phyloP scores from a whole-genome alignment of 1,140 invertebrate genomes.

The Drosophila tsacasi region DNA sequence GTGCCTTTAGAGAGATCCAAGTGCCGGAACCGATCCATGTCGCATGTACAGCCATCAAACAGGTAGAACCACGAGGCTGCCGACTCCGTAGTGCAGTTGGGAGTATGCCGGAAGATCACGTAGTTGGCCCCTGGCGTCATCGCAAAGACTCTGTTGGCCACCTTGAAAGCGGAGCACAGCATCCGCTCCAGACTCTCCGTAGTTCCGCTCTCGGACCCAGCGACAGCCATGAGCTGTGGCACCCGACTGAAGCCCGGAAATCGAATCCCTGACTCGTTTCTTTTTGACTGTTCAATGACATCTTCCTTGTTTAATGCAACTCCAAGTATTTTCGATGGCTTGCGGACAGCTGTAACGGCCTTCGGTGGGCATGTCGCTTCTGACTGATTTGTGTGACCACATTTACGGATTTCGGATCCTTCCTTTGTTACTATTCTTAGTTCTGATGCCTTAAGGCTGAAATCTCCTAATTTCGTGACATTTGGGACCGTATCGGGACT shows the following conservation, averaged over 20 bases:
- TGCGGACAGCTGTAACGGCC: too few species aligned
- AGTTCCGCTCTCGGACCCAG: constrained; percentile 70
- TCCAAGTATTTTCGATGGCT: background rate
- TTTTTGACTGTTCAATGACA: background rate
- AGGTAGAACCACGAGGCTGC: constrained; percentile 47
- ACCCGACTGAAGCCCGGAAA: constrained; percentile 62
- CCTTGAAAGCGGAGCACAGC: constrained; percentile 56
- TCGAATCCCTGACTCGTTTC: background rate
- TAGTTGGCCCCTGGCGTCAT: constrained; percentile 83
- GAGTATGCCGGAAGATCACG: constrained; percentile 60
- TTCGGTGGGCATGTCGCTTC: background rate
- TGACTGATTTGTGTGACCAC: background rate
- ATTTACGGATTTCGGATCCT: background rate
- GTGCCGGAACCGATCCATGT: constrained; percentile 72
- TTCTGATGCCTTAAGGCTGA: background rate
- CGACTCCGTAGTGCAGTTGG: background rate
- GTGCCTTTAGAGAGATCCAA: constrained; percentile 72
- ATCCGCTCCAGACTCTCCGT: constrained; percentile 57
- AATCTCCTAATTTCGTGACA: background rate
- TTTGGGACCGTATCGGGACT: background rate
- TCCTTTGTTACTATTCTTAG: background rate
- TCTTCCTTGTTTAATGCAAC: background rate
- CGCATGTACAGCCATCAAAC: constrained; percentile 73
- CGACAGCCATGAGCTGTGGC: constrained; percentile 65
- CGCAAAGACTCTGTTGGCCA: constrained; percentile 65